These are phyloP conservation scores for Antitype chi DNA, from an alignment of 2,888 invertebrate species.

Conservation along the genomic window DNA sequence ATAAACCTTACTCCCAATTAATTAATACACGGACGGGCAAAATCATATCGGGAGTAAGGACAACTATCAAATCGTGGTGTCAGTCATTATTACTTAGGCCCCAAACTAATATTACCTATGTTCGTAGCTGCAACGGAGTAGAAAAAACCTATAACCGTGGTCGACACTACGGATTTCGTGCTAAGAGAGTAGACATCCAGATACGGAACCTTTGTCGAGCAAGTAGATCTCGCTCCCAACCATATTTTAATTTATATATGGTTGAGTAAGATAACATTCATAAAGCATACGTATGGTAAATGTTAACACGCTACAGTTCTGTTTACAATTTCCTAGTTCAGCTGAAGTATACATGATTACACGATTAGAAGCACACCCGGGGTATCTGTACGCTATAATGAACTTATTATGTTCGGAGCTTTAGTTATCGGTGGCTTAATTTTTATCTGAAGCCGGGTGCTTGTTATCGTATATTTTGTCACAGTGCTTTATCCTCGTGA, in stretches of 20 bases:
- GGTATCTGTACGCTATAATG: constrained; percentile 63
- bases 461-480: constrained; percentile 67
- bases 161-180: too few relatives aligned
- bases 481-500: constrained; percentile 69
- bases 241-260: constrained; percentile 56
- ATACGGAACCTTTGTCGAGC: constrained; percentile 14
- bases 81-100: too few relatives aligned
- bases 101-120: too few relatives aligned
- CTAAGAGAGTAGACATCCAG: too few relatives aligned
- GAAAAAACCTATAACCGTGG: too few relatives aligned
- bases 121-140: too few relatives aligned
- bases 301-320: constrained; percentile 70
- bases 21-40: too few relatives aligned
- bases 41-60: too few relatives aligned
- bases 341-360: constrained; percentile 69
- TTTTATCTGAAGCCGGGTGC: constrained; percentile 69
- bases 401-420: constrained; percentile 70
- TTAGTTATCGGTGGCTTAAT: constrained; percentile 69
- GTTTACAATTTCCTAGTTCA: constrained; percentile 73
- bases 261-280: constrained; percentile 65
- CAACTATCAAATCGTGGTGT: too few relatives aligned
- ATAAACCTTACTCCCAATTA: too few relatives aligned
- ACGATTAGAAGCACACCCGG: constrained; percentile 63
- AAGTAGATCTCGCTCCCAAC: constrained; percentile 17
- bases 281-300: constrained; percentile 73